Percentiles rank a stretch among this genome's conserved stretches.
Conservation (phyloP, 2,888 invertebrate species). For the Folsomia manolachei region DNA sequence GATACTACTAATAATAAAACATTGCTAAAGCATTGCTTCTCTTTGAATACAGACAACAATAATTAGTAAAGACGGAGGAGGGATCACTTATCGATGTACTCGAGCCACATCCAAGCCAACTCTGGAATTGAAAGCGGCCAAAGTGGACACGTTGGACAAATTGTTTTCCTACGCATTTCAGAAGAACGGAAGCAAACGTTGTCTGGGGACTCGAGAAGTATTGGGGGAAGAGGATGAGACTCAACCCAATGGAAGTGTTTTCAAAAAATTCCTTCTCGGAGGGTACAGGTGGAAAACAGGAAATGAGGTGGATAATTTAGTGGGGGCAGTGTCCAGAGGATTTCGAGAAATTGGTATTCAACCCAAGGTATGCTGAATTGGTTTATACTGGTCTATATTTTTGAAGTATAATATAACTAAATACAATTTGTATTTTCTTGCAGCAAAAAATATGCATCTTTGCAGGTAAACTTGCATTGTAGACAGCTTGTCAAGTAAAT, state of each 20-base stretch:
- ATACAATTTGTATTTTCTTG: no score
- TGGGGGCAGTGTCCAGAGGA: conserved; percentile 77
- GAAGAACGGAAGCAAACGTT: conserved; percentile 68
- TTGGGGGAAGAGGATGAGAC: conserved; percentile 88
- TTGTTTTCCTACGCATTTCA: conserved; percentile 75
- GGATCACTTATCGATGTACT: conserved; percentile 13
- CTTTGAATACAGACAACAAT: neutral
- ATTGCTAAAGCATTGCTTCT: no score
- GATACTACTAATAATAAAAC: no score
- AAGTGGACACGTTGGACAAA: conserved; percentile 75
- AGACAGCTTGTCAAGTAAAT: no score
- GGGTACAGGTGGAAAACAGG: conserved; percentile 86
- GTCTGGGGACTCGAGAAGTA: conserved; percentile 76
- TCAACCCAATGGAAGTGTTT: conserved; percentile 88
- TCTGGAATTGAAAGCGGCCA: conserved; percentile 68
- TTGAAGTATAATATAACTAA: no score
- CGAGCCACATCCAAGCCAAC: conserved; percentile 61
- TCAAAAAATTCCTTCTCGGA: conserved; percentile 73
- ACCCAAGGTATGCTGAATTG: conserved; percentile 60
- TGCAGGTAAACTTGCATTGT: no score
- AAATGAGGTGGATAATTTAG: conserved; percentile 66
- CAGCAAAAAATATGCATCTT: conserved; percentile 81
- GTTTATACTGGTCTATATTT: no score
- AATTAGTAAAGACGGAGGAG: conserved; percentile 4
- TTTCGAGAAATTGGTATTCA: conserved; percentile 73